Base-by-base conservation (phyloP, 1,140 invertebrate species). In the Frieseomelitta varia region DNA sequence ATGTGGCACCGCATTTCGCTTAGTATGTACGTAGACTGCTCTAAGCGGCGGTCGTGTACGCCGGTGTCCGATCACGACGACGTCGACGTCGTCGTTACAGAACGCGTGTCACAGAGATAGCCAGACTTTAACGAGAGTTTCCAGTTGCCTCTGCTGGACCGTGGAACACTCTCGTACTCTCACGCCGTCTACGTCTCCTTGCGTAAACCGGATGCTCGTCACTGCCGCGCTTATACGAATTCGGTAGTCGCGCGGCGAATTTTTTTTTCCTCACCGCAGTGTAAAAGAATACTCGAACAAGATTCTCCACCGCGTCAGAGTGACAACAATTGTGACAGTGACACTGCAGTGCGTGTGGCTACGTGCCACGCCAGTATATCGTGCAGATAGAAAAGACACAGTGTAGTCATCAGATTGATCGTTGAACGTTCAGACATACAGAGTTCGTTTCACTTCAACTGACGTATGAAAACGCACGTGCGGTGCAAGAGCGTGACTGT, bases 11-110 rank as follows among this genome's bases (percentile, higher is more conserved):
- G 93, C 87, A 85, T 92, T 93, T 92, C 89, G 90, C 85, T 94
- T 93, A 94, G 94, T 94, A 93, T 89, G 90, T 90, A 92, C 91
- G 94, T 94, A 90, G 93, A 93, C 94, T 93, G 93, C 93, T 91
- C 90, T 90, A 89, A 92, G 93, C 87, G 92, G 91, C 91, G 92
- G 91, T 93, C 91, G 90, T 85, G 88, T 81, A 89, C 71, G 87
- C 56, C 84, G 79, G 74, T 85, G 82, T 74, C 68, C 56, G 81
- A 72, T 39, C 79, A 79, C 55, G 79, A 86, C 61, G 80, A 80
- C 84, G 79, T 61, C 72, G 81, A 74, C 71, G 84, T 75, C 83
- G 83, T 81, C 84, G 72, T 69, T 84, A 34, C 47, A 68, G 79
- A 76, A 81, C 79, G 84, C 61, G 63, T 75, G 78, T 81, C 78